These are phyloP conservation scores for Carapus acus DNA, from an alignment of 2,797 vertebrate genomes.

Conservation along the genomic window DNA sequence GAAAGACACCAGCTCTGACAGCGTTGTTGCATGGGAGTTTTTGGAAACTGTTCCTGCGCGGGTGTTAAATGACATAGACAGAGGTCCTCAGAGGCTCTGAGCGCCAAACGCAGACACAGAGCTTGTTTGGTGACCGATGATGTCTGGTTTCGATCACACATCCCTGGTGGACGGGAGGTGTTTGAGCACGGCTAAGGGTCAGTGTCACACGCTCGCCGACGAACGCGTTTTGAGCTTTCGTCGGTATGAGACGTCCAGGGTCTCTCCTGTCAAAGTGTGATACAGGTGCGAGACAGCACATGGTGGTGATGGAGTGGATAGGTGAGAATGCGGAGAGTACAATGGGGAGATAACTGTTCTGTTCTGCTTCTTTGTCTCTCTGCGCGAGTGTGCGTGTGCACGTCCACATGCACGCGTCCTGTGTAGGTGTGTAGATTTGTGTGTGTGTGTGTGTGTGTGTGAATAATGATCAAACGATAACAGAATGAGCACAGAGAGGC, in stretches of 20 bases:
- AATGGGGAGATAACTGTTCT: slow-evolving; percentile 1
- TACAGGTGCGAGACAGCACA: too few species aligned
- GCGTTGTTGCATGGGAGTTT: background rate
- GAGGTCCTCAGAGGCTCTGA: background rate
- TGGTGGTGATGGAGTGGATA: background rate
- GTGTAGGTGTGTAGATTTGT: too few species aligned
- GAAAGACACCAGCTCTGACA: background rate
- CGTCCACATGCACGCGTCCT: too few species aligned
- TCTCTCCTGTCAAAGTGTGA: too few species aligned
- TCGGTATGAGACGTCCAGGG: too few species aligned
- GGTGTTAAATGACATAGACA: background rate
- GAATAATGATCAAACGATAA: slow-evolving; percentile 37
- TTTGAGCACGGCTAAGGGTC: too few species aligned
- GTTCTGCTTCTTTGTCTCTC: background rate
- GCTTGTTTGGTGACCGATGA: background rate
- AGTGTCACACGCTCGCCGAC: too few species aligned
- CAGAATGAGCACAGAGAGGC: slow-evolving; percentile 33
- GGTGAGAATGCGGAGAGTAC: slow-evolving; percentile 1
- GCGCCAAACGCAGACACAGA: background rate
- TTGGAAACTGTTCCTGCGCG: background rate
- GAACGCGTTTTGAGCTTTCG: too few species aligned
- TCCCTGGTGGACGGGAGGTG: too few species aligned
- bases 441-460: slow-evolving; percentile 7
- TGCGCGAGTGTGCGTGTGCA: background rate
- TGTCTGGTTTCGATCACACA: slow-evolving; percentile 13